Evolutionary conservation across 53 echinoderm and acorn worm species (phyloP), one percentile per base, ranked within the genome.

Genomic region (Holothuria leucospilota): DNA sequence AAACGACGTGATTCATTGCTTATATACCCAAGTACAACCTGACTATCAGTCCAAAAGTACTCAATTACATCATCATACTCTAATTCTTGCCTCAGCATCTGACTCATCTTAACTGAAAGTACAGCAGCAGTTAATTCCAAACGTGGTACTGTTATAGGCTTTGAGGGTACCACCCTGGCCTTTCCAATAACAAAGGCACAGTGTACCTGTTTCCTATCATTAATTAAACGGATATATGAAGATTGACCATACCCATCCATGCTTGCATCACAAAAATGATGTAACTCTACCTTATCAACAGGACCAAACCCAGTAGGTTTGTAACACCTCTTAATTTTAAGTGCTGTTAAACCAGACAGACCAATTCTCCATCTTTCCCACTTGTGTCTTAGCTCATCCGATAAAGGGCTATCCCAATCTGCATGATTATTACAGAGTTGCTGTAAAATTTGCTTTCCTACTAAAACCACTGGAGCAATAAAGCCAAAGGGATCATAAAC

Each of bases 401-500:
- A 77, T 34, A 93, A 75, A 11, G 93, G 85, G 49, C 87, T 79
- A 85, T 93, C 86, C 93, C 93, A 91, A 12, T 72, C 88, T 20
- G 65, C 62, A 13, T 79, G 60, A 73, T 82, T 58, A 62, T 58
- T 88, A 80, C 93, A 90, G n/a, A n/a, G n/a, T 15, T 79, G 42
- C 64, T 93, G 93, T 16, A 93, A 61, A 25, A 93, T 91, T 81
- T 85, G 86, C 70, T 91, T 93, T 0, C 90, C 90, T 10, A 67
- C 53, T 20, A 93, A 41, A 39, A 93, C 40, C 15, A 90, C 77
- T 14, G 88, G 93, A 30, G 85, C 71, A n/a, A 87, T 69, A 62
- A 91, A 88, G 5, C 88, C 90, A 46, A 93, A 81, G 14, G 91
- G 93, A 68, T 93, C 91, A 85, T 91, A 89, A 14, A 94, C 77